Percentiles rank a stretch among this genome's conserved stretches.
phyloP scores from a whole-genome alignment of 2,888 invertebrate genomes.

The Apotomis betuletana region DNA sequence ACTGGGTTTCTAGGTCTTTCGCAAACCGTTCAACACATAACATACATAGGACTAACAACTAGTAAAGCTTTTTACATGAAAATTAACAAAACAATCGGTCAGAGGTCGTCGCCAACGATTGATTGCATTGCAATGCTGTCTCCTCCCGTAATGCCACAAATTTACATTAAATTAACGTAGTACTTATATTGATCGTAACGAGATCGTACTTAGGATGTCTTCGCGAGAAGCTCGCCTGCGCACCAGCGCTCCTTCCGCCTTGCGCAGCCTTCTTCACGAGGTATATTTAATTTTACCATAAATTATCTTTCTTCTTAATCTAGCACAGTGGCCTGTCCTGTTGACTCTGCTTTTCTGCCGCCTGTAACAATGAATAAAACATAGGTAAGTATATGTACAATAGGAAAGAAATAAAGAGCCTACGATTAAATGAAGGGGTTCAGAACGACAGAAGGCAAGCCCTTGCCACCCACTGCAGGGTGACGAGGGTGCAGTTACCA shows the following conservation, averaged over 20 bases:
- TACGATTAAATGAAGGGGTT: slow-evolving; percentile 50
- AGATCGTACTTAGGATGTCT: slow-evolving; percentile 82
- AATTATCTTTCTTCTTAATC: slow-evolving; percentile 69
- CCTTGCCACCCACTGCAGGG: slow-evolving; percentile 51
- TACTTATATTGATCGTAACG: slow-evolving; percentile 79
- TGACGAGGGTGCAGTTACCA: slow-evolving; percentile 60
- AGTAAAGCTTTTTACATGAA: slow-evolving; percentile 83
- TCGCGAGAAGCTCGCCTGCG: slow-evolving; percentile 66
- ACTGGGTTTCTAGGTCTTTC: slow-evolving; percentile 50
- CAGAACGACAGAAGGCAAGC: slow-evolving; percentile 57
- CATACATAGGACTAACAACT: slow-evolving; percentile 74
- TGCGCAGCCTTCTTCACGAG: slow-evolving; percentile 60
- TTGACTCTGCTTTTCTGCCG: slow-evolving; percentile 85
- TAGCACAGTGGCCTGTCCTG: slow-evolving; percentile 83
- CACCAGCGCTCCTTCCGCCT: slow-evolving; percentile 43
- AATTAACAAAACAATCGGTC: slow-evolving; percentile 74
- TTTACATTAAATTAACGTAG: slow-evolving; percentile 70
- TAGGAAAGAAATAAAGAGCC: slow-evolving; percentile 34
- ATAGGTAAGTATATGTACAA: slow-evolving; percentile 51
- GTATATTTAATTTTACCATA: slow-evolving; percentile 74
- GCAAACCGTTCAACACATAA: slow-evolving; percentile 72
- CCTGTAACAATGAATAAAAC: slow-evolving; percentile 83
- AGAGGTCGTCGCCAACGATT: slow-evolving; percentile 52
- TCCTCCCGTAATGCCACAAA: slow-evolving; percentile 79
- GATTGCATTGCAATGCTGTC: slow-evolving; percentile 79